These are phyloP conservation scores for Luffia ferchaultella DNA, from an alignment of 2,888 invertebrate species.

Conservation along the genomic window DNA sequence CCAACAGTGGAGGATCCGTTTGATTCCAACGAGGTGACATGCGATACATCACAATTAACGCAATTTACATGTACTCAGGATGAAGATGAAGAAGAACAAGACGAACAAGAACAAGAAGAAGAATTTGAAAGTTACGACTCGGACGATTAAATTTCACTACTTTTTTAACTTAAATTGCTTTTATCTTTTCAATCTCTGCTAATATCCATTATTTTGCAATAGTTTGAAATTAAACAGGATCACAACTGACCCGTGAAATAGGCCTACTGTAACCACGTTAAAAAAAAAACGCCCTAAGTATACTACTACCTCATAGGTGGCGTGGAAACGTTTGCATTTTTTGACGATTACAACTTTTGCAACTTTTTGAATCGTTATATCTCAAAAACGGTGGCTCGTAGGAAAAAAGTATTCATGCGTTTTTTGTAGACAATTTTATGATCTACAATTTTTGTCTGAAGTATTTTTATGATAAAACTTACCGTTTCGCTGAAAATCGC, in stretches of 20 bases:
- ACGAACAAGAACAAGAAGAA: no score
- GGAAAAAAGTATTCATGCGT: conserved; percentile 12
- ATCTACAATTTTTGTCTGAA: no score
- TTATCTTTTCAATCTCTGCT: no score
- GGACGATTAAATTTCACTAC: conserved; percentile 8
- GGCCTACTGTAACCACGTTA: conserved; percentile 6
- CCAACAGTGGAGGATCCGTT: conserved; percentile 14
- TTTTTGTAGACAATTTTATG: no score
- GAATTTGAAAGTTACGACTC: conserved; percentile 11
- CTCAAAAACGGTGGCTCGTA: conserved; percentile 8
- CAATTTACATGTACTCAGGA: no score
- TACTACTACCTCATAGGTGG: conserved; percentile 7
- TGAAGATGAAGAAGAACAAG: conserved; percentile 3
- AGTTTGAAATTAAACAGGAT: no score
- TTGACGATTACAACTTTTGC: conserved; percentile 1
- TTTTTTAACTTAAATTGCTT: no score
- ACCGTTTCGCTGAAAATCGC: no score
- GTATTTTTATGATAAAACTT: no score
- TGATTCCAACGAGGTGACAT: neutral
- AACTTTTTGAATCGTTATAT: conserved; percentile 12
- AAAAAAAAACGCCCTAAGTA: conserved; percentile 5
- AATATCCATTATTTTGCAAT: no score
- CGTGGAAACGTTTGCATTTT: conserved; percentile 5
- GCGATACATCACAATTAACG: conserved; percentile 3
- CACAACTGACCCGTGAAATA: conserved; percentile 6